Conservation (phyloP, 2,113 vertebrate species). For the Pteruthius melanotis region DNA sequence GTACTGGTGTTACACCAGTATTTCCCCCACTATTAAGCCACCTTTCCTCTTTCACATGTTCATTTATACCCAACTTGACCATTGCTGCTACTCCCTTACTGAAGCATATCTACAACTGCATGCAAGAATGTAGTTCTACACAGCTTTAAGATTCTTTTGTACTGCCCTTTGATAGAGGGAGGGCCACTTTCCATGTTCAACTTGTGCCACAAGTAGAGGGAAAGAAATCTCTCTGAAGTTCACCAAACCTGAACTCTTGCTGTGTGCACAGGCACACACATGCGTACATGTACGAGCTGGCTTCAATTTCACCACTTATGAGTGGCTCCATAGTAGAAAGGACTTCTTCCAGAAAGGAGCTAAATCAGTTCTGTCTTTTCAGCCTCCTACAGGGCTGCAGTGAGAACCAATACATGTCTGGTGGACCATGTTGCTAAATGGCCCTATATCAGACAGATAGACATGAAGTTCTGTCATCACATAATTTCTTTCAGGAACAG, state of each 20-base stretch:
- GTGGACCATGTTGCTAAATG: neutral
- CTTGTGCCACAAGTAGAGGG: neutral
- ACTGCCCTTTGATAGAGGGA: neutral
- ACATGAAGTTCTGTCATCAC: neutral
- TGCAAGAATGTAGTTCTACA: neutral
- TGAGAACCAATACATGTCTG: neutral
- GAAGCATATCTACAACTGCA: neutral
- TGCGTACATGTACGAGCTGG: accelerated
- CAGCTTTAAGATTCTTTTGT: neutral
- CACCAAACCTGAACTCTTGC: neutral
- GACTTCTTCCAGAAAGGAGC: neutral
- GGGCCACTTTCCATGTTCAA: neutral
- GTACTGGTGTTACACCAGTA: neutral
- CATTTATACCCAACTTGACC: neutral
- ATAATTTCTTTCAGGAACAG: neutral
- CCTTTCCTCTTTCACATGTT: neutral
- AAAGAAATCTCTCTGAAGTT: neutral
- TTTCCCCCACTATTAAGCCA: accelerated
- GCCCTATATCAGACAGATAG: neutral
- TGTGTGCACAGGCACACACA: accelerated
- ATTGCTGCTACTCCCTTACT: neutral
- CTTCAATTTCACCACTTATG: neutral
- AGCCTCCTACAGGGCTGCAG: neutral
- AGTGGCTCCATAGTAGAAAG: neutral
- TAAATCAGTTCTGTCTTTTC: neutral